Evolutionary conservation across 2,797 vertebrate species (phyloP), one percentile per base, ranked within the genome.

Genomic region (Distichodus sexfasciatus): DNA sequence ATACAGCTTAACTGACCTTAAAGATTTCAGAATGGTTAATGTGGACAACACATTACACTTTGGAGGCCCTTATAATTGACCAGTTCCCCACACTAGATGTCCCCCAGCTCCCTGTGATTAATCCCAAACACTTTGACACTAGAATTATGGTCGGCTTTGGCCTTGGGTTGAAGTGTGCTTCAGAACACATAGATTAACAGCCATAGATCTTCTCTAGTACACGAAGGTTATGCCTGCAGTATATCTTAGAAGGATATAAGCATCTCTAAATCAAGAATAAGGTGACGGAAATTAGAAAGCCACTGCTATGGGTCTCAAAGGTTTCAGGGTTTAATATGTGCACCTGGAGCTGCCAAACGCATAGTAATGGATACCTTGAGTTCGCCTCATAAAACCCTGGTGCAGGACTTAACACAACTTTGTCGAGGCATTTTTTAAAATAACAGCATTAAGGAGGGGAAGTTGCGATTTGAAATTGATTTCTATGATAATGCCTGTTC

Each of bases 201-300:
- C 35, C 57, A 75, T 71, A 70, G 55, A 63, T 79, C 70, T 72
- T 72, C 36, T 71, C 64, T 35, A 71, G 62, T 64, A 63, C 48
- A 57, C 21, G 51, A 66, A 53, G 58, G 38, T 51, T 63, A 40
- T 19, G 46, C 40, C 35, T 46, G 66, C 44, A 47, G 15, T 41
- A 67, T 60, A 26, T 62, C 66, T 40, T 68, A 33, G 43, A 12
- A 67, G 19, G 36, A 51, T 35, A n/a, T n/a, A 29, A 14, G 48
- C 23, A 4, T 51, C 41, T 47, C 51, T 71, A 65, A 71, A 71
- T 74, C 68, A 64, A 40, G 12, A 21, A 8, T 19, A 58, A 67
- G 12, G 33, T 44, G 64, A 35, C 36, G 63, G 58, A 63, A 61
- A 69, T 36, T 11, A 63, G 51, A 47, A 29, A 54, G 68, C 63